Percentiles rank a stretch among this genome's conserved stretches.
Conservation (phyloP, 2,797 vertebrate genomes). For the Halcyon badia region DNA sequence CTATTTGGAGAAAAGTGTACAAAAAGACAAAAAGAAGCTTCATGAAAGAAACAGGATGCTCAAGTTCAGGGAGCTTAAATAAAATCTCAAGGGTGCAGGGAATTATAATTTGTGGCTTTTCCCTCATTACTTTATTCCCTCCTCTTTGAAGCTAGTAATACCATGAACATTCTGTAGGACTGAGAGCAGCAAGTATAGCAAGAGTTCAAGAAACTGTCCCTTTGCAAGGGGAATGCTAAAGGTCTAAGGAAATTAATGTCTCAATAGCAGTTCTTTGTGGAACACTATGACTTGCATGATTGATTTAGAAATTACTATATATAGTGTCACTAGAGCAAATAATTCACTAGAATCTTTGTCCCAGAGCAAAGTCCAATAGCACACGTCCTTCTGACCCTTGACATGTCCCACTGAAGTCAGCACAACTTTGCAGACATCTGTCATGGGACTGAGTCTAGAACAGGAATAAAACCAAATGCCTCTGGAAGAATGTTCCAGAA, state of each 20-base stretch:
- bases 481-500: conserved; percentile 14
- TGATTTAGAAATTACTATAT: background rate
- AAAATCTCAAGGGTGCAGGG: background rate
- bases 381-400: fast-evolving
- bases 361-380: background rate
- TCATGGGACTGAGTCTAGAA: background rate
- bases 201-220: background rate
- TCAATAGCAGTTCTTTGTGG: background rate
- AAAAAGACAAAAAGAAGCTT: background rate
- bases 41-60: background rate
- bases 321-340: background rate
- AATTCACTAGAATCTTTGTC: background rate
- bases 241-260: background rate
- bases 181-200: background rate
- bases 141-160: background rate
- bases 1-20: background rate
- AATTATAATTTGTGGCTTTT: background rate
- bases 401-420: background rate
- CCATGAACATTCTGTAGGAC: background rate
- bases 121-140: background rate
- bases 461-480: background rate
- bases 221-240: background rate
- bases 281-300: background rate
- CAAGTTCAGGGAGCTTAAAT: background rate
- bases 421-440: background rate